These are phyloP conservation scores for Hyposoter dolosus DNA, from an alignment of 2,888 invertebrate species.

Conservation along the genomic window DNA sequence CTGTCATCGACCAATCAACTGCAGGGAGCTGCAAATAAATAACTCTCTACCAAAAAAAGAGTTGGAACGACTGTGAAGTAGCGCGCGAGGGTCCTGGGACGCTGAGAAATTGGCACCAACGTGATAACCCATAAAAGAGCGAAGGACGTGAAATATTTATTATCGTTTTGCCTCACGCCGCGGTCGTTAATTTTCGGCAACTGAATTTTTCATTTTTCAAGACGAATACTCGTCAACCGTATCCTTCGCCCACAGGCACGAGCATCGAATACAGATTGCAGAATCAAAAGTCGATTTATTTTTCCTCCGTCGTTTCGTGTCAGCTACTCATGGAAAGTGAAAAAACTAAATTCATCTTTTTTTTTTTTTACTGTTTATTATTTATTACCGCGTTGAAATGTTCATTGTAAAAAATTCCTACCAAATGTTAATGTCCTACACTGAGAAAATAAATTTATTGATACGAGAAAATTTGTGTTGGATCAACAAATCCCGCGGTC, in stretches of 20 bases:
- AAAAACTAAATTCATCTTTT: not conserved
- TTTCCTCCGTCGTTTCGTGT: not conserved
- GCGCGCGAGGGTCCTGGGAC: slow-evolving; percentile 30
- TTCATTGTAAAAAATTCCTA: too few relatives aligned
- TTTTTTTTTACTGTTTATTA: not conserved
- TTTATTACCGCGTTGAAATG: not conserved
- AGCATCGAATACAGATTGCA: not conserved
- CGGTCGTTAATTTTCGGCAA: not conserved
- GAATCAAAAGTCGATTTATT: not conserved
- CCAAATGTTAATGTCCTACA: too few relatives aligned
- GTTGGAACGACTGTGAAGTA: slow-evolving; percentile 13
- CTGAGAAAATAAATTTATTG: too few relatives aligned
- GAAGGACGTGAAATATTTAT: slow-evolving; percentile 36
- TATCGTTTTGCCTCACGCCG: slow-evolving; percentile 27
- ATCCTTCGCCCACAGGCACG: not conserved
- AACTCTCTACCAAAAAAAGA: not conserved
- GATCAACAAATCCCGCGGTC: too few relatives aligned
- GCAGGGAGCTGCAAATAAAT: slow-evolving; percentile 40
- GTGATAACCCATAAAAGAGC: slow-evolving; percentile 44
- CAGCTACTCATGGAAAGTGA: not conserved
- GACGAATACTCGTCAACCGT: not conserved
- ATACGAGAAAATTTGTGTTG: too few relatives aligned
- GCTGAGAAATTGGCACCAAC: slow-evolving; percentile 49
- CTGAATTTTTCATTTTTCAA: slow-evolving; percentile 11
- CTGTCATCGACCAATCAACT: slow-evolving; percentile 52